phyloP scores from a whole-genome alignment of 1,140 invertebrate genomes.

The Manduca sexta region DNA sequence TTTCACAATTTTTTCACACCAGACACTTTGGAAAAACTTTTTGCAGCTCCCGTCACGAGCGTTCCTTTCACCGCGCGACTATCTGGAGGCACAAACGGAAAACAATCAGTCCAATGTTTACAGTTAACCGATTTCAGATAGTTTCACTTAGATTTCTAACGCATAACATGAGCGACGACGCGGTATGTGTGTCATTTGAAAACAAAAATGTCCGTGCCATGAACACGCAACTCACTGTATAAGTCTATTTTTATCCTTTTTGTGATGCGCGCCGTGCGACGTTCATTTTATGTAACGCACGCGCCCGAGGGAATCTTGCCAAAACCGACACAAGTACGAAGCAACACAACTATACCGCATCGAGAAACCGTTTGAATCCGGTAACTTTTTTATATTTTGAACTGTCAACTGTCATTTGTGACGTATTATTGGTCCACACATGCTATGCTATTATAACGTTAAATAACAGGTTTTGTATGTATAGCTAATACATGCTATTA shows the following conservation, averaged over 20 bases:
- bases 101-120: conserved; percentile 58
- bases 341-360: conserved; percentile 34
- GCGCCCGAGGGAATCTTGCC: conserved; percentile 65
- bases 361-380: conserved; percentile 54
- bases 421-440: too few relatives aligned
- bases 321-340: conserved; percentile 38
- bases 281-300: conserved; percentile 60
- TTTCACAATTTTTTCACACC: conserved; percentile 23
- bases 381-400: conserved; percentile 44
- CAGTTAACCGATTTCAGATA: conserved; percentile 44
- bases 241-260: conserved; percentile 70
- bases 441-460: too few relatives aligned
- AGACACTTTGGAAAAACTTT: conserved; percentile 1
- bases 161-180: conserved; percentile 31
- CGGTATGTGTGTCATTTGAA: conserved; percentile 63
- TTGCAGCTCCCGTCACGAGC: background rate
- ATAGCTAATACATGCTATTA: too few relatives aligned
- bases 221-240: conserved; percentile 61
- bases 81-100: conserved; percentile 28
- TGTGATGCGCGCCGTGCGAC: conserved; percentile 44
- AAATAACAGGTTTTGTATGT: too few relatives aligned
- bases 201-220: conserved; percentile 58
- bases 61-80: conserved; percentile 6
- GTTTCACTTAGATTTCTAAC: conserved; percentile 64
- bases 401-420: conserved; percentile 14